These are phyloP conservation scores for Falcaria lacertinaria DNA, from an alignment of 2,888 invertebrate species.

Conservation along the genomic window DNA sequence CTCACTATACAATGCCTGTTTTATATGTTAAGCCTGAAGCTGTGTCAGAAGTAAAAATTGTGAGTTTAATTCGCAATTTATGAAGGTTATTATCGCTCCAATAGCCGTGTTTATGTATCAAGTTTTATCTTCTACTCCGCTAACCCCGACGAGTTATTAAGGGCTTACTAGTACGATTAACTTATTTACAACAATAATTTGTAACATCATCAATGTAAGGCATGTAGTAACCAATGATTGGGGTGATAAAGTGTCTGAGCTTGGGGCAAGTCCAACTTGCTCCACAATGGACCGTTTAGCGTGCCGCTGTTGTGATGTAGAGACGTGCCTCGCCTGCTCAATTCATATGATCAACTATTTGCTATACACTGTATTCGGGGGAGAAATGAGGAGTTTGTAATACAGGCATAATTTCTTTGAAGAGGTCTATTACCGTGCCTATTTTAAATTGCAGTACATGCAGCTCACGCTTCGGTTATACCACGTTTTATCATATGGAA, in stretches of 20 bases:
- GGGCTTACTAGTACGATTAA: no score
- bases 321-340: slow-evolving; percentile 10
- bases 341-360: neutral
- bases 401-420: no score
- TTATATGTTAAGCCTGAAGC: neutral
- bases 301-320: slow-evolving; percentile 11
- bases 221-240: slow-evolving; percentile 11
- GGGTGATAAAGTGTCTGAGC: slow-evolving; percentile 8
- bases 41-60: neutral
- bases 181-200: no score
- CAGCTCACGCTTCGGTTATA: no score
- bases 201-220: neutral
- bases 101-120: neutral
- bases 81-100: neutral
- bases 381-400: no score
- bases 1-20: neutral
- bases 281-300: slow-evolving; percentile 16
- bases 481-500: no score
- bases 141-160: no score
- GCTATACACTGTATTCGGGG: neutral
- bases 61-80: neutral
- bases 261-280: slow-evolving; percentile 12
- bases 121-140: no score
- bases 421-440: no score
- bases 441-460: no score